These are phyloP conservation scores for Orgyia antiqua DNA, from an alignment of 2,888 invertebrate genomes.

Conservation along the genomic window DNA sequence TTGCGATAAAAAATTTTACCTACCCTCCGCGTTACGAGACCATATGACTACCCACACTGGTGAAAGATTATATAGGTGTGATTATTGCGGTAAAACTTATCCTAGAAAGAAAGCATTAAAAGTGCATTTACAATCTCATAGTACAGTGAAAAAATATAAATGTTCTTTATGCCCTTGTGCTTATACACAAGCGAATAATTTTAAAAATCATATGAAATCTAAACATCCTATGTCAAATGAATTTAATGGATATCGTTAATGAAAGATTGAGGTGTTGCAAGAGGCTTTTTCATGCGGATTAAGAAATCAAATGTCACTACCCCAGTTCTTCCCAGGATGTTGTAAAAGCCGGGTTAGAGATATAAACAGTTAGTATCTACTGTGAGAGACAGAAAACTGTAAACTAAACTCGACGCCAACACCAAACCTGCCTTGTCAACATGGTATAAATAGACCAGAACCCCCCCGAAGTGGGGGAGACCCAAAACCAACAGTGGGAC, in stretches of 20 bases:
- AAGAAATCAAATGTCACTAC: too few species aligned
- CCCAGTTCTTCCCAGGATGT: too few species aligned
- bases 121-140: constrained; percentile 71
- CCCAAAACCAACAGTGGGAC: too few species aligned
- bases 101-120: constrained; percentile 58
- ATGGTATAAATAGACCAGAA: too few species aligned
- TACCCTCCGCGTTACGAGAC: constrained; percentile 50
- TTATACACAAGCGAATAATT: constrained; percentile 66
- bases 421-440: too few species aligned
- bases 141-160: constrained; percentile 59
- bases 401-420: too few species aligned
- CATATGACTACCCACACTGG: constrained; percentile 73
- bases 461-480: too few species aligned
- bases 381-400: too few species aligned
- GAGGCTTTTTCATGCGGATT: background rate
- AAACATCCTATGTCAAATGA: constrained; percentile 37
- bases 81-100: constrained; percentile 70
- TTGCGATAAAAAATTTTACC: constrained; percentile 56
- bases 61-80: constrained; percentile 64
- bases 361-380: too few species aligned
- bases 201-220: constrained; percentile 65
- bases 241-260: constrained; percentile 2
- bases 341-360: too few species aligned
- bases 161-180: constrained; percentile 61
- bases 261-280: too few species aligned